These are phyloP conservation scores for Cantharis rufa DNA, from an alignment of 2,888 invertebrate genomes.

Conservation along the genomic window DNA sequence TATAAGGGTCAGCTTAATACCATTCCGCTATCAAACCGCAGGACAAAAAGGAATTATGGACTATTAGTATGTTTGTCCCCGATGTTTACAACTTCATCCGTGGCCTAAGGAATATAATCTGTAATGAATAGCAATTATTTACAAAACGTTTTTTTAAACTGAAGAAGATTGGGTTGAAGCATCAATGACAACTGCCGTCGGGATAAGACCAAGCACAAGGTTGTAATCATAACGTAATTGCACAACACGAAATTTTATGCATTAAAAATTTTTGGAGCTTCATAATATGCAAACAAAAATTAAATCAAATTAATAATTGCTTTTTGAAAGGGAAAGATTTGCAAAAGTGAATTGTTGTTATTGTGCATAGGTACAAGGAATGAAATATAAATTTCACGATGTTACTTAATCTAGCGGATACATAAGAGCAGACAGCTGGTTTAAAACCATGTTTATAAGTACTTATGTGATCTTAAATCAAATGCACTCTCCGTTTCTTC, in stretches of 20 bases:
- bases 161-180: background rate
- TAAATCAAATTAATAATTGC: no score
- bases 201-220: background rate
- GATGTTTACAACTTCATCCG: background rate
- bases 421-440: conserved; percentile 21
- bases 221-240: background rate
- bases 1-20: background rate
- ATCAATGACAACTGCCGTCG: background rate
- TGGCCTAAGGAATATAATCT: background rate
- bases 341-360: background rate
- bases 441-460: conserved; percentile 25
- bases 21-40: background rate
- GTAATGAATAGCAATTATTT: background rate
- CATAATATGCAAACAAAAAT: background rate
- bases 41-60: background rate
- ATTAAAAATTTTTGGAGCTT: background rate
- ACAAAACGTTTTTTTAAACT: background rate
- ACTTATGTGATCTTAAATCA: conserved; percentile 22
- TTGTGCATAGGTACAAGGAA: background rate
- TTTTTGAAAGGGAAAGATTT: no score
- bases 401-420: conserved; percentile 1
- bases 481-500: conserved; percentile 14
- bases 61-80: background rate
- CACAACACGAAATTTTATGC: background rate
- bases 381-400: background rate